phyloP scores from a whole-genome alignment of 1,140 invertebrate genomes.

The Megalonaias nervosa region DNA sequence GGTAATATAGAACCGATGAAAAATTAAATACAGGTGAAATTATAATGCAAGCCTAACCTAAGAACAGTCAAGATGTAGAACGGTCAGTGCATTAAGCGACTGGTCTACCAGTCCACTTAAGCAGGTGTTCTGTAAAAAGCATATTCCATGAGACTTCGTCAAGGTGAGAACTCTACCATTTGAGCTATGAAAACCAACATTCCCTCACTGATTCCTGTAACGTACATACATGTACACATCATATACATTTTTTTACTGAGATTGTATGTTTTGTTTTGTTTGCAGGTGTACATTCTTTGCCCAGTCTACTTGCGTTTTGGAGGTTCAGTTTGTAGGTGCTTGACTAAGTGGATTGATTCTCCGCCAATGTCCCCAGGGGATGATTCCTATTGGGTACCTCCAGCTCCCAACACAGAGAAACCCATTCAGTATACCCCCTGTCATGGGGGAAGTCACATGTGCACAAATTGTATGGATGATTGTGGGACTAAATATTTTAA shows the following conservation, averaged over 20 bases:
- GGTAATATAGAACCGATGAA: no score
- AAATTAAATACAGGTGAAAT: no score
- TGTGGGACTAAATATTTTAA: conserved; percentile 48
- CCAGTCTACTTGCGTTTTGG: conserved; percentile 61
- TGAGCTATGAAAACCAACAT: no score
- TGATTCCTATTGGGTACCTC: conserved; percentile 54
- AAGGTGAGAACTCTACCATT: no score
- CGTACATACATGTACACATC: no score
- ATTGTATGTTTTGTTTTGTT: neutral
- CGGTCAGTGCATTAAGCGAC: no score
- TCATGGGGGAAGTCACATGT: conserved; percentile 38
- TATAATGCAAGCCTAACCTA: no score
- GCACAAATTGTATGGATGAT: conserved; percentile 46
- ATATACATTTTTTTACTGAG: neutral
- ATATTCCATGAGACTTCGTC: no score
- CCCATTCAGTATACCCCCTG: conserved; percentile 11
- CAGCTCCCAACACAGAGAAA: conserved; percentile 14
- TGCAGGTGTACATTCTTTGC: conserved; percentile 56
- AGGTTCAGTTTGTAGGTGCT: conserved; percentile 54
- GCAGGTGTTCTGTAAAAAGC: no score
- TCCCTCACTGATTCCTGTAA: no score
- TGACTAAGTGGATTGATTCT: conserved; percentile 53
- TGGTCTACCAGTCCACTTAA: no score
- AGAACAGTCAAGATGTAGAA: no score
- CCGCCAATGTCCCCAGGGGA: conserved; percentile 39